Evolutionary conservation across 2,888 invertebrate species (phyloP).

Genomic region (Drosophila sordidula): DNA sequence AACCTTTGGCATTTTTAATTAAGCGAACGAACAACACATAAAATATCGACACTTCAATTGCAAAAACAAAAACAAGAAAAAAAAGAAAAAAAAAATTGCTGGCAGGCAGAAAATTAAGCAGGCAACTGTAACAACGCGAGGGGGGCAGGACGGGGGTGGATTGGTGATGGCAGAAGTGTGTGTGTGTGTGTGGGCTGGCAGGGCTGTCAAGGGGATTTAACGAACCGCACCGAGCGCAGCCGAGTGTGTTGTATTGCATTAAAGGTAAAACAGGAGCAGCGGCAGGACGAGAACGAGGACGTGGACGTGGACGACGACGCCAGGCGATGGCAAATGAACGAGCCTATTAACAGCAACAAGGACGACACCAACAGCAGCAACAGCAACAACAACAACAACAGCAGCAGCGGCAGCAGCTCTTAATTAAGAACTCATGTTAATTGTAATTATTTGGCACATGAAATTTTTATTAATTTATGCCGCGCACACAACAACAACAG

Average conservation of each 20-base stretch:
- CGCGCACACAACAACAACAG: conserved; percentile 55
- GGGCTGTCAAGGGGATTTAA: conserved; percentile 64
- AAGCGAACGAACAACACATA: conserved; percentile 76
- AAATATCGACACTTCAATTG: conserved; percentile 81
- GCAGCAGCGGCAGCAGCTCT: conserved; percentile 57
- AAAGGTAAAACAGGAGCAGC: conserved; percentile 64
- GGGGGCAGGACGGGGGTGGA: not conserved
- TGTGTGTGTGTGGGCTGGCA: not conserved
- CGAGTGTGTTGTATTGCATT: conserved; percentile 79
- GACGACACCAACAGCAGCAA: conserved; percentile 52
- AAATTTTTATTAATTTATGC: conserved; percentile 84
- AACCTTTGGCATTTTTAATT: conserved; percentile 81
- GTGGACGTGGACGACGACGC: not conserved
- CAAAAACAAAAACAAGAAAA: conserved; percentile 46
- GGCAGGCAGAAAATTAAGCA: conserved; percentile 69
- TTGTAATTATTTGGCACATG: conserved; percentile 84
- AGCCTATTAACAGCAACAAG: conserved; percentile 79
- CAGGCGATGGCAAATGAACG: conserved; percentile 68
- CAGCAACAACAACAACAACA: conserved; percentile 45
- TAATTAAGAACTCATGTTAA: conserved; percentile 84
- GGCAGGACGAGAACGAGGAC: conserved; percentile 5
- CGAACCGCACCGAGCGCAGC: conserved; percentile 78
- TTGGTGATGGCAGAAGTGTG: not conserved
- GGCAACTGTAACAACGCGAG: conserved; percentile 30
- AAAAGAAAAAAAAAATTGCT: conserved; percentile 46